These are phyloP conservation scores for Apodemia hepburni DNA, from an alignment of 2,888 invertebrate species.

Conservation along the genomic window DNA sequence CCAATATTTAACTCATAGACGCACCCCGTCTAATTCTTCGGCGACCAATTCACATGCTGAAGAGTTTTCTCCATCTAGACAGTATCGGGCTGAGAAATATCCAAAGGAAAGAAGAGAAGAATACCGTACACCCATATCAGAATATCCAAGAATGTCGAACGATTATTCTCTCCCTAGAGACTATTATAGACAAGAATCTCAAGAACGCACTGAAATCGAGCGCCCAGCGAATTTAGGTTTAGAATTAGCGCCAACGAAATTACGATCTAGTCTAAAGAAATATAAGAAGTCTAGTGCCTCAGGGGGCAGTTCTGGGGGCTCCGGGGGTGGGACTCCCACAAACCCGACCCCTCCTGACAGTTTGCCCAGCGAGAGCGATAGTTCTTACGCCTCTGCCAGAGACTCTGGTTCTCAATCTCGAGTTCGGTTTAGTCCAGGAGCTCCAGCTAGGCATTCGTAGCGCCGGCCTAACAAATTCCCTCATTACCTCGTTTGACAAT, in stretches of 20 bases:
- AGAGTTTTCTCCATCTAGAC: slow-evolving; percentile 64
- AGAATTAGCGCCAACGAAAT: slow-evolving; percentile 83
- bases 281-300: slow-evolving; percentile 80
- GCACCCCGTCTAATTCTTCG: slow-evolving; percentile 89
- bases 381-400: slow-evolving; percentile 92
- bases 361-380: slow-evolving; percentile 89
- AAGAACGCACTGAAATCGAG: slow-evolving; percentile 51
- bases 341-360: slow-evolving; percentile 93
- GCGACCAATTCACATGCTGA: slow-evolving; percentile 76
- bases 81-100: slow-evolving; percentile 45
- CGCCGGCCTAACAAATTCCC: slow-evolving; percentile 71
- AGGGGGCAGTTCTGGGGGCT: slow-evolving; percentile 63
- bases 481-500: slow-evolving; percentile 69
- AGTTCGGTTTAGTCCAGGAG: slow-evolving; percentile 89
- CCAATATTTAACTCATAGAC: slow-evolving; percentile 81
- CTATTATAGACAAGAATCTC: slow-evolving; percentile 55
- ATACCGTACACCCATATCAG: slow-evolving; percentile 52
- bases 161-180: slow-evolving; percentile 65
- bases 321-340: slow-evolving; percentile 87
- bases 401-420: slow-evolving; percentile 87
- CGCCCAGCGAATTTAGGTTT: slow-evolving; percentile 77
- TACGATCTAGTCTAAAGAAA: slow-evolving; percentile 90
- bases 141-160: slow-evolving; percentile 57
- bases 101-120: slow-evolving; percentile 50
- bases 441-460: slow-evolving; percentile 78